Base-by-base conservation (phyloP, 2,113 vertebrate genomes). In the Cairina moschata region DNA sequence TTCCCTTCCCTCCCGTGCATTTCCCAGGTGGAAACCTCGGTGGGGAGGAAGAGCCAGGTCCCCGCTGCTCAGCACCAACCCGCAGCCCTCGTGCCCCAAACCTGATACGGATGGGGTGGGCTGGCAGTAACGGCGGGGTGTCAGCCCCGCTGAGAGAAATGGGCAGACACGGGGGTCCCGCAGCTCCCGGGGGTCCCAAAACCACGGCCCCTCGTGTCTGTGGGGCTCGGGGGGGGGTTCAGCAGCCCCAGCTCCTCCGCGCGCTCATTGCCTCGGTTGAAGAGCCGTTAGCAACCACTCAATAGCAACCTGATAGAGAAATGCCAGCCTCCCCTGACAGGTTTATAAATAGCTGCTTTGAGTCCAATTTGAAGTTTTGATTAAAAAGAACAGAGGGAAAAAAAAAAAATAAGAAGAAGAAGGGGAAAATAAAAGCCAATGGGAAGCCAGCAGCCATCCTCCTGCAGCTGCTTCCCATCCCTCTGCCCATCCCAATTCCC, bases 311-410 rank as follows among this genome's bases (percentile, higher is more conserved):
- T 22, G 74, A 75, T 46, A 69, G 80, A 32, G 91, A 85, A 90
- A 85, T 17, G 18, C 66, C 88, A 56, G 94, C 84, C 81, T 95
- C 95, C 76, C 91, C 44, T 83, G 72, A 69, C 86, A 93, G 96
- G 82, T 92, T 42, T 90, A 88, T 93, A 96, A 96, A 96, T 66
- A 94, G 65, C 77, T 22, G 17, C 86, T 85, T 60, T 58, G 75
- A 74, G 92, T 80, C 85, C 86, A 88, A 67, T 79, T 81, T 59
- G 88, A 97, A 91, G 67, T 74, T 94, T 76, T 79, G 90, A 91
- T 96, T 94, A 78, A 55, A 90, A 87, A 74, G 60, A 44, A 85
- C 83, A 76, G 58, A 68, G 46, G 40, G 40, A 5, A 4, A 23
- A 60, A 72, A 71, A 74, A 38, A 23, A 60, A 40, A 40, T 12